A percentile compares a stretch with the other conserved stretches of the same genome.
Evolutionary conservation across 2,113 vertebrate species (phyloP).

Genomic region (Garra rufa): DNA sequence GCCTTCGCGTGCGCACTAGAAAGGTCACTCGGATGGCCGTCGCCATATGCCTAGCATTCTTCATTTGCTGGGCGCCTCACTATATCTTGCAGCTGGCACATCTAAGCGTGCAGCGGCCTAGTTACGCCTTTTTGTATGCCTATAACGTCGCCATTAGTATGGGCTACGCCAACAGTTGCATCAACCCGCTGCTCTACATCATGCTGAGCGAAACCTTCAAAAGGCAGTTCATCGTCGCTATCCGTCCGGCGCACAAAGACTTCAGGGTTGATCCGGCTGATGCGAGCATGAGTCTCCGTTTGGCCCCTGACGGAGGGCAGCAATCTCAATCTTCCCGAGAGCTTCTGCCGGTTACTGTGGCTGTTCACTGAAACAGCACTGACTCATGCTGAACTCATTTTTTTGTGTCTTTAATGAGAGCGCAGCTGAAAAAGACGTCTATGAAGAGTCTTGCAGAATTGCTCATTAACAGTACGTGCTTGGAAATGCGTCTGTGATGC

Average conservation of each 20-base stretch:
- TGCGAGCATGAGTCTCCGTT: conserved; percentile 50
- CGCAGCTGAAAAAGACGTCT: background rate
- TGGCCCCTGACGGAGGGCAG: conserved; percentile 45
- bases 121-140: conserved; percentile 61
- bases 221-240: conserved; percentile 58
- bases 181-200: conserved; percentile 71
- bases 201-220: conserved; percentile 62
- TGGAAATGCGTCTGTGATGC: background rate
- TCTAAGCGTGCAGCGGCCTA: conserved; percentile 57
- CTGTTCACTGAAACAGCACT: conserved; percentile 34
- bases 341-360: conserved; percentile 60
- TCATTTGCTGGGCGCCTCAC: conserved; percentile 69
- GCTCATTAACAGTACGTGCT: background rate
- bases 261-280: conserved; percentile 53
- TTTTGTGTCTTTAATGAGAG: background rate
- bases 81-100: conserved; percentile 65
- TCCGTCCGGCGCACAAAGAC: conserved; percentile 60
- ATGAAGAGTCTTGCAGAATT: background rate
- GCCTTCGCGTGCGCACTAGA: conserved; percentile 51
- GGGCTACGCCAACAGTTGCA: conserved; percentile 68
- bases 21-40: conserved; percentile 59
- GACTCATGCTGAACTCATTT: background rate
- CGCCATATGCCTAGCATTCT: conserved; percentile 64
- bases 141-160: conserved; percentile 67
- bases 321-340: conserved; percentile 50